These are phyloP conservation scores for Danio albolineatus DNA, from an alignment of 2,797 vertebrate species.

Conservation along the genomic window DNA sequence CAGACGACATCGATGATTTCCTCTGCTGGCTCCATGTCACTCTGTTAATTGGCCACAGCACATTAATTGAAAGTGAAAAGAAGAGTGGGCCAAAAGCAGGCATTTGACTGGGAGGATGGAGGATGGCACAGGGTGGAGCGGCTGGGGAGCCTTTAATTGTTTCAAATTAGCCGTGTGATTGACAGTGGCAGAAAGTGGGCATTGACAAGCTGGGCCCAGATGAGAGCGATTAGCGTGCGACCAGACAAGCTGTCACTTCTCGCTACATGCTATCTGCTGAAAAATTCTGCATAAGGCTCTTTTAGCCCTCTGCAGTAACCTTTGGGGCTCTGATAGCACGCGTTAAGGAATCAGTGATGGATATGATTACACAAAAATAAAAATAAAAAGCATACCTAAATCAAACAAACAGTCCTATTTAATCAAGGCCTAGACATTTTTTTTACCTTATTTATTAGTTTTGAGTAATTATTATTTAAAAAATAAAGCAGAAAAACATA, in stretches of 20 bases:
- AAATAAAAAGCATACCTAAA: background rate
- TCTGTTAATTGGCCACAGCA: slow-evolving; percentile 83
- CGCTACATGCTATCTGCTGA: slow-evolving; percentile 73
- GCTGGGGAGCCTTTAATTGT: slow-evolving; percentile 75
- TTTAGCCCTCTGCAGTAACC: slow-evolving; percentile 57
- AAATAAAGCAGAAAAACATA: too few species aligned
- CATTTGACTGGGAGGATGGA: slow-evolving; percentile 45
- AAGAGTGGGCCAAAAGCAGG: slow-evolving; percentile 51
- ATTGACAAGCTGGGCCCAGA: slow-evolving; percentile 80
- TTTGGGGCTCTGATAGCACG: slow-evolving; percentile 24
- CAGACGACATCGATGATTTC: slow-evolving; percentile 89
- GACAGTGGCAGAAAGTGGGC: slow-evolving; percentile 82
- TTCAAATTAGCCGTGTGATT: slow-evolving; percentile 81
- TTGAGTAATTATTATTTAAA: too few species aligned
- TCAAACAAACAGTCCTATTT: too few species aligned
- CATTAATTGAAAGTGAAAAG: slow-evolving; percentile 77
- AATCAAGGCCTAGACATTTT: too few species aligned
- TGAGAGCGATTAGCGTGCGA: slow-evolving; percentile 78
- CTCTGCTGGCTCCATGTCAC: slow-evolving; percentile 81
- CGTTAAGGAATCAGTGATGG: slow-evolving; percentile 2
- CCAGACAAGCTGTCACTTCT: slow-evolving; percentile 85
- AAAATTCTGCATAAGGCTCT: slow-evolving; percentile 66
- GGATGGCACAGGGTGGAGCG: slow-evolving; percentile 24
- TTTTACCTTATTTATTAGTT: too few species aligned
- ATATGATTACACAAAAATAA: background rate